Evolutionary conservation across 2,888 invertebrate genomes (phyloP).

Genomic region (Linnaemya vulpina): DNA sequence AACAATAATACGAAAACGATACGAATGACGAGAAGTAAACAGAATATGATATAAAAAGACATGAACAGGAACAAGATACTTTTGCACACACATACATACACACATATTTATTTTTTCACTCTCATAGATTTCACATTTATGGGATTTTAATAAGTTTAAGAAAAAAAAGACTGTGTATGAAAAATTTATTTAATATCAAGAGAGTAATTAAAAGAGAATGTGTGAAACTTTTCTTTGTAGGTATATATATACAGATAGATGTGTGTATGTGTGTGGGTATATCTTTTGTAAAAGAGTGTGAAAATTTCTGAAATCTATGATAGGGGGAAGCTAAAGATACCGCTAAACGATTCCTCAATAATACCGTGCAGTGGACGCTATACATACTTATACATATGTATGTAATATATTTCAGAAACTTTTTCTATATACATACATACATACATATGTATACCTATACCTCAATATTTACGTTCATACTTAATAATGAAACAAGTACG

Average conservation of each 20-base stretch:
- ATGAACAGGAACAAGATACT: conserved; percentile 65
- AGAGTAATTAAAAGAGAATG: conserved; percentile 43
- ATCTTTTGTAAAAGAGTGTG: not conserved
- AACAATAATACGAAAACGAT: conserved; percentile 79
- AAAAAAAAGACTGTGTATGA: conserved; percentile 7
- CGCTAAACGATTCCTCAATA: not conserved
- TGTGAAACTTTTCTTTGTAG: conserved; percentile 8
- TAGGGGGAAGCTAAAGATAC: too few relatives aligned
- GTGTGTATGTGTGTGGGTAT: not conserved
- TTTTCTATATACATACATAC: too few relatives aligned
- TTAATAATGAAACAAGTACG: too few relatives aligned
- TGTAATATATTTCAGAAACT: too few relatives aligned
- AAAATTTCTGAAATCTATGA: not conserved
- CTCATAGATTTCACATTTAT: conserved; percentile 41
- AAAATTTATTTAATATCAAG: conserved; percentile 40
- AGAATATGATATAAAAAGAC: conserved; percentile 65
- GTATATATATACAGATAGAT: not conserved
- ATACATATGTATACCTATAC: not conserved
- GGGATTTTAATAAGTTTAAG: conserved; percentile 40
- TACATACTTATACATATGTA: not conserved
- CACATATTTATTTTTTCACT: conserved; percentile 7
- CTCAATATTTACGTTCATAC: not conserved
- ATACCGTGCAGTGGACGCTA: too few relatives aligned
- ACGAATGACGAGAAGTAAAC: conserved; percentile 67
- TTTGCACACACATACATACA: conserved; percentile 2